Conservation (phyloP, 2,113 vertebrate genomes). For the Xiphorhynchus elegans region DNA sequence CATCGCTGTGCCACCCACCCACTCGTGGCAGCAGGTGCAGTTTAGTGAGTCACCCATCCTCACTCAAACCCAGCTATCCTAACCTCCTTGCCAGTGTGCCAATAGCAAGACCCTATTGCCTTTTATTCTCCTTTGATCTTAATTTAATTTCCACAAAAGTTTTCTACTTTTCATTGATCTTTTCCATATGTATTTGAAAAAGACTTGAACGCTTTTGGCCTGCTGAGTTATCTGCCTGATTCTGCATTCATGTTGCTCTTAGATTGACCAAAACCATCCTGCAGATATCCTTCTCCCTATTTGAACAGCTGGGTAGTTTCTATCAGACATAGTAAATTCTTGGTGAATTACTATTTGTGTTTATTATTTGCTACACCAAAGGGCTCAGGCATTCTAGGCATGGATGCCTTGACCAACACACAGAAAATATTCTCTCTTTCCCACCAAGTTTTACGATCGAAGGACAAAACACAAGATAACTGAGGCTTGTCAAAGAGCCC, state of each 20-base stretch:
- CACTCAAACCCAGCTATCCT: background rate
- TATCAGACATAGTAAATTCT: background rate
- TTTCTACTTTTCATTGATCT: fast-evolving
- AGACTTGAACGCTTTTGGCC: background rate
- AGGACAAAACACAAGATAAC: slow-evolving; percentile 26
- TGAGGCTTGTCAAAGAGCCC: background rate
- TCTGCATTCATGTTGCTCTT: background rate
- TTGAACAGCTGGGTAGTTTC: background rate
- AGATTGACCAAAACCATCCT: background rate
- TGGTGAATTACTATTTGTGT: background rate
- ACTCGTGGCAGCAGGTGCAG: fast-evolving
- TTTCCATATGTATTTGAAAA: background rate
- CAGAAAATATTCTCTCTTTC: background rate
- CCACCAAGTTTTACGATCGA: background rate
- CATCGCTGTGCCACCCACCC: fast-evolving
- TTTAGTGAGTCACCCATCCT: background rate
- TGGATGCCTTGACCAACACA: background rate
- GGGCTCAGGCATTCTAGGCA: slow-evolving; percentile 1
- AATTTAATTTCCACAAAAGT: background rate
- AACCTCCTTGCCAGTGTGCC: background rate
- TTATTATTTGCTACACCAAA: slow-evolving; percentile 1
- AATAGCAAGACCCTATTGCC: fast-evolving
- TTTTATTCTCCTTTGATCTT: background rate
- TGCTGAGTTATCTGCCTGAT: background rate
- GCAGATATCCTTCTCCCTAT: background rate